Conservation (phyloP, 2,888 invertebrate genomes). For the Oxyscelio sp. region DNA sequence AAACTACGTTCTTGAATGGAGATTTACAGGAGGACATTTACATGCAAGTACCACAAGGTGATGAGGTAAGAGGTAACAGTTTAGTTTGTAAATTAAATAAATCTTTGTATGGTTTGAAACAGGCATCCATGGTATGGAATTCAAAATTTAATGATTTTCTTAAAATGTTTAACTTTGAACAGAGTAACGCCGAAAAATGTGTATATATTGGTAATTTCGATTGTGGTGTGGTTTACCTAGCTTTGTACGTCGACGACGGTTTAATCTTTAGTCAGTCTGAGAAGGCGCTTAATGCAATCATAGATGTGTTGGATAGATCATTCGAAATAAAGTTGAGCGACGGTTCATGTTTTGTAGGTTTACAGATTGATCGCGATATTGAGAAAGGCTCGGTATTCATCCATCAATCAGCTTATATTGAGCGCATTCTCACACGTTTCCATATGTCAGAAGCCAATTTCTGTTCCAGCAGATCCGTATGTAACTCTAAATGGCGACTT, state of each 20-base stretch:
- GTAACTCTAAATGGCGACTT: neutral
- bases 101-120: conserved; percentile 84
- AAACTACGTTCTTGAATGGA: conserved; percentile 82
- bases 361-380: conserved; percentile 27
- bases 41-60: conserved; percentile 84
- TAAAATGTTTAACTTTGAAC: conserved; percentile 74
- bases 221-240: conserved; percentile 73
- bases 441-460: conserved; percentile 28
- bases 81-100: conserved; percentile 80
- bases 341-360: conserved; percentile 28
- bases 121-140: conserved; percentile 84
- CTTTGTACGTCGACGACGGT: conserved; percentile 83
- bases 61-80: conserved; percentile 8
- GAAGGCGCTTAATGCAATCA: conserved; percentile 12
- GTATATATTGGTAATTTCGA: conserved; percentile 74
- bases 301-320: neutral
- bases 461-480: conserved; percentile 28
- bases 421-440: conserved; percentile 34
- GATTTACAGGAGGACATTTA: conserved; percentile 71
- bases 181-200: conserved; percentile 82
- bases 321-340: conserved; percentile 32
- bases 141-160: conserved; percentile 78
- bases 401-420: conserved; percentile 27
- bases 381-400: conserved; percentile 8
- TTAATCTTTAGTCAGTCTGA: conserved; percentile 40